Evolutionary conservation across 2,888 invertebrate genomes (phyloP), one percentile per base, ranked within the genome.

Genomic region (Polymixis lichenea): DNA sequence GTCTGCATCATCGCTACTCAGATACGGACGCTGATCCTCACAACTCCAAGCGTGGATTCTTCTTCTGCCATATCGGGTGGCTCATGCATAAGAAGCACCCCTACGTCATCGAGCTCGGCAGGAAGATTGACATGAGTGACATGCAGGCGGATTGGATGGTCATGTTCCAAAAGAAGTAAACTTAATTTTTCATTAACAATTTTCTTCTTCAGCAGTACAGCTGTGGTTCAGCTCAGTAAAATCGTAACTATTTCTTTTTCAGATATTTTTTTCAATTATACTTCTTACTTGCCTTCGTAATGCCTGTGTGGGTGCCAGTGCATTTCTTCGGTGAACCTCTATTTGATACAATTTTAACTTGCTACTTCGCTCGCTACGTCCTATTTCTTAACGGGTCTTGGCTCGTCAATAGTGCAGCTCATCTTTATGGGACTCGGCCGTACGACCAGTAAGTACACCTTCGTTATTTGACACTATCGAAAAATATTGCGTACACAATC

Each of bases 61-160:
- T 98, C 96, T 99, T 98, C 94, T 97, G 98, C 4, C 99, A 99
- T 92, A 97, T 99, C 71, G 99, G 99, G 11, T 99, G 99, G 99
- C 94, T 99, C 32, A 97, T 98, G 97, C 95, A 95, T 79, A 97
- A 97, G 84, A 98, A 98, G 91, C 98, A 99, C 90, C 98, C 98
- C 0, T 97, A 97, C 81, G 98, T 98, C 55, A 97, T 97, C 49
- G 95, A 97, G 77, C 97, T 98, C 85, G 98, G 97, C 43, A 97
- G 87, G 76, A 96, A 95, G 46, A 97, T 98, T 53, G 98, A 98
- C 89, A 95, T 98, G 96, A 97, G 97, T n/a, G 98, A 99, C 90
- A 92, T 98, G 77, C 95, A 97, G 86, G 97, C 97, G 1, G 98
- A 99, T 90, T 97, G 97, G 84, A 95, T 98, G 83, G 97, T 98